Percentiles rank a stretch among this genome's conserved stretches.
phyloP scores from a whole-genome alignment of 2,888 invertebrate species.

The Nymphalis polychloros region DNA sequence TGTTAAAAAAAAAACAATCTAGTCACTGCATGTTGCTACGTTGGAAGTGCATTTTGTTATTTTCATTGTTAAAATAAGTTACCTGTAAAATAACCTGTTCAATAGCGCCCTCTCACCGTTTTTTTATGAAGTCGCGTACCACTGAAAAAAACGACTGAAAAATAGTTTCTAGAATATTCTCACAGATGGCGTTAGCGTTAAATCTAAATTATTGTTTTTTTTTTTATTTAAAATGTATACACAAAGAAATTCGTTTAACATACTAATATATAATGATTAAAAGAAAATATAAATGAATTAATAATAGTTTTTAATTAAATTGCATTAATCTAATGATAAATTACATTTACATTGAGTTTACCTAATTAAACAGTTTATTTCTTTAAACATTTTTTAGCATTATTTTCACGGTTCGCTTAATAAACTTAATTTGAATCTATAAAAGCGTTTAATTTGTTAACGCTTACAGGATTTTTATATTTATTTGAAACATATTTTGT shows the following conservation, averaged over 20 bases:
- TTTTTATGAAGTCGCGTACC: slow-evolving; percentile 44
- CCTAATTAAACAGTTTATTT: background rate
- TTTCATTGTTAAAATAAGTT: slow-evolving; percentile 5
- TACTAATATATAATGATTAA: background rate
- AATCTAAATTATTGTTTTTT: slow-evolving; percentile 18
- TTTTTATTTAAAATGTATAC: no score
- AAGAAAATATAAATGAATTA: background rate
- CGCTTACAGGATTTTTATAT: background rate
- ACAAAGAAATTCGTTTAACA: no score
- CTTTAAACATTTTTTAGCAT: background rate
- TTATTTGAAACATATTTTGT: background rate
- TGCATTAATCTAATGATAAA: background rate
- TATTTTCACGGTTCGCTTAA: background rate
- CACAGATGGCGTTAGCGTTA: slow-evolving; percentile 58
- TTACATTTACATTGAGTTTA: background rate
- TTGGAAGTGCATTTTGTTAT: background rate
- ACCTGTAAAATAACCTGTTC: background rate
- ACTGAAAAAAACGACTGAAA: slow-evolving; percentile 53
- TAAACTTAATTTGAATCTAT: background rate
- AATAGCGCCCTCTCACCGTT: slow-evolving; percentile 57
- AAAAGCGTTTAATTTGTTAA: background rate
- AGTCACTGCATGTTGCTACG: background rate
- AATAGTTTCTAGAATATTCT: slow-evolving; percentile 46
- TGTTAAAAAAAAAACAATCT: background rate
- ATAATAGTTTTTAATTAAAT: background rate